A percentile compares a stretch with the other conserved stretches of the same genome.
Conservation (phyloP, 2,888 invertebrate species). For the Proisotoma minuta region DNA sequence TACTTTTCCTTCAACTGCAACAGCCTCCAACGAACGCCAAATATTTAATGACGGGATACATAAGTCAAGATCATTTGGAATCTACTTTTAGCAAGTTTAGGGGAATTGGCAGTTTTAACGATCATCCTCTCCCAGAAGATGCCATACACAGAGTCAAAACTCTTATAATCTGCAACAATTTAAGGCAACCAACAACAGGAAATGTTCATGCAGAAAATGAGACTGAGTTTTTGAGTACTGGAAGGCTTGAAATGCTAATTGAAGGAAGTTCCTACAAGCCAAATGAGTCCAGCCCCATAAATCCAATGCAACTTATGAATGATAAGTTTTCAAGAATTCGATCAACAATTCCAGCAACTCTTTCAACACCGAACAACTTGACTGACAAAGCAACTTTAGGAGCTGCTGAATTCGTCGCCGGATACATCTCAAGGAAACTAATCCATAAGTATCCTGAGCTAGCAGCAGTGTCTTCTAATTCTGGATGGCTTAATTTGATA, state of each 20-base stretch:
- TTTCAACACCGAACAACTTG: not conserved
- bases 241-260: not conserved
- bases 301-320: too few relatives aligned
- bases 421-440: conserved; percentile 7
- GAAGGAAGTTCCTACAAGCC: too few relatives aligned
- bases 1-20: conserved; percentile 13
- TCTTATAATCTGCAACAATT: conserved; percentile 7
- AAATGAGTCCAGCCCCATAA: too few relatives aligned
- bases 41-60: conserved; percentile 10
- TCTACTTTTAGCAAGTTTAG: conserved; percentile 4
- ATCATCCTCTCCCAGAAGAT: conserved; percentile 8
- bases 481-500: conserved; percentile 1
- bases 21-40: not conserved
- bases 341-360: not conserved
- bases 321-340: not conserved
- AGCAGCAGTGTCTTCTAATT: too few relatives aligned
- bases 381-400: not conserved
- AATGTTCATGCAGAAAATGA: not conserved
- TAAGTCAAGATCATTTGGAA: conserved; percentile 24
- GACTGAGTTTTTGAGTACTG: not conserved
- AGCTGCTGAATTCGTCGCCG: conserved; percentile 5
- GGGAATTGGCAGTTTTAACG: conserved; percentile 9
- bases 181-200: not conserved
- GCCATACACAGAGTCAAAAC: conserved; percentile 6
- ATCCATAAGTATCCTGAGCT: conserved; percentile 2